A percentile compares a stretch with the other conserved stretches of the same genome.
These are phyloP conservation scores for Frankliniella fusca DNA, from an alignment of 2,888 invertebrate genomes.

Conservation along the genomic window DNA sequence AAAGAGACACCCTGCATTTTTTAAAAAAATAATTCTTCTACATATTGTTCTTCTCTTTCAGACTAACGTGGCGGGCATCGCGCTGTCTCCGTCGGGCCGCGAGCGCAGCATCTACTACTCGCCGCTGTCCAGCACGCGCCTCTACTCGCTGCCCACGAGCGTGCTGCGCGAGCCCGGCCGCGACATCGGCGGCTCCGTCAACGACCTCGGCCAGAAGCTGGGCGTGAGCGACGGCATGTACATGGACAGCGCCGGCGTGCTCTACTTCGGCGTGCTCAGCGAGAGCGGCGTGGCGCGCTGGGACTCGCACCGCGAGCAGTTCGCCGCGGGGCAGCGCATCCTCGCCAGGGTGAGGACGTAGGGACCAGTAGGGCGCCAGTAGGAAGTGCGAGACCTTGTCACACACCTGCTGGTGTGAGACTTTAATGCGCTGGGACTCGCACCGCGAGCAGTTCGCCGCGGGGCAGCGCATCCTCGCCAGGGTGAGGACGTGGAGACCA, in stretches of 20 bases:
- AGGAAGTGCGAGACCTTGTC: too few species aligned
- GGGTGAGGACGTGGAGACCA: not conserved
- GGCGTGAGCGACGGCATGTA: conserved; percentile 72
- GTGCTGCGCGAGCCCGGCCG: conserved; percentile 54
- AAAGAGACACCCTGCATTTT: too few species aligned
- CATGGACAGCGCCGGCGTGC: conserved; percentile 64
- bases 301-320: conserved; percentile 55
- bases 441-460: conserved; percentile 45
- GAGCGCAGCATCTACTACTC: conserved; percentile 58
- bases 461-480: conserved; percentile 57
- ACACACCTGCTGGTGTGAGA: too few species aligned
- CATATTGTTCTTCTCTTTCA: not conserved
- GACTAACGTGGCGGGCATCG: conserved; percentile 15
- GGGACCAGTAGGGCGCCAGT: too few species aligned
- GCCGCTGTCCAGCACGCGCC: conserved; percentile 63
- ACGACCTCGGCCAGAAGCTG: conserved; percentile 58
- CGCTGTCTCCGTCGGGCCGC: conserved; percentile 46
- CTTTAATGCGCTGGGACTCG: too few species aligned
- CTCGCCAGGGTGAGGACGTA: conserved; percentile 45
- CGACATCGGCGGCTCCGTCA: conserved; percentile 51
- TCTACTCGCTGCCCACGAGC: conserved; percentile 62
- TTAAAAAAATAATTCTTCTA: not conserved
- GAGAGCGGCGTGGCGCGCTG: conserved; percentile 67
- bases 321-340: conserved; percentile 56
- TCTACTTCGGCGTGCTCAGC: conserved; percentile 66